Evolutionary conservation across 2,113 vertebrate species (phyloP).

Genomic region (Esox niger): DNA sequence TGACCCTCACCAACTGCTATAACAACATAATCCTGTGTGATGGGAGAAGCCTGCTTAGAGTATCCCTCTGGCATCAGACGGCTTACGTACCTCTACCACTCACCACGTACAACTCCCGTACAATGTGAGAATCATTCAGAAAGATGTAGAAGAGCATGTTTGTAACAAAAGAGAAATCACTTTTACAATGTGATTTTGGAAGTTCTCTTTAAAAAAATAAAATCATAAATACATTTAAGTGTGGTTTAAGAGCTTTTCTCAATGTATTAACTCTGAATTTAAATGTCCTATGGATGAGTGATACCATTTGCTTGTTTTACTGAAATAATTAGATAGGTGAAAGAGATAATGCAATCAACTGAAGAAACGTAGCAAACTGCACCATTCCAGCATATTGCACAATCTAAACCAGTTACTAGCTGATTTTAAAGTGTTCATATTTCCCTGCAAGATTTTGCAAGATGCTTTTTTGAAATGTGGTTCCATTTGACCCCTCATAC

Average conservation of each 20-base stretch:
- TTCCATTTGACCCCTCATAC: not conserved
- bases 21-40: slow-evolving; percentile 11
- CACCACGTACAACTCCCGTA: slow-evolving; percentile 42
- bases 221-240: slow-evolving; percentile 45
- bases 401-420: not conserved
- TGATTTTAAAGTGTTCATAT: not conserved
- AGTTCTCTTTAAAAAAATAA: slow-evolving; percentile 31
- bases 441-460: not conserved
- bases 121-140: slow-evolving; percentile 28
- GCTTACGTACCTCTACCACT: slow-evolving; percentile 13
- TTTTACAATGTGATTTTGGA: slow-evolving; percentile 47
- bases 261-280: not conserved
- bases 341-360: too few relatives aligned
- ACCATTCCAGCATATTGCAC: not conserved
- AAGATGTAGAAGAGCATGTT: slow-evolving; percentile 42
- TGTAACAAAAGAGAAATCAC: slow-evolving; percentile 40
- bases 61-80: not conserved
- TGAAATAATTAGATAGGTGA: too few relatives aligned
- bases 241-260: slow-evolving; percentile 31
- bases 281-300: not conserved
- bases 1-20: not conserved
- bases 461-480: not conserved
- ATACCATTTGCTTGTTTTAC: not conserved
- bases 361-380: not conserved
- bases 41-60: slow-evolving; percentile 33